Evolutionary conservation across 2,113 vertebrate species (phyloP), one percentile per base, ranked within the genome.

Genomic region (Vulpes ferrilata): DNA sequence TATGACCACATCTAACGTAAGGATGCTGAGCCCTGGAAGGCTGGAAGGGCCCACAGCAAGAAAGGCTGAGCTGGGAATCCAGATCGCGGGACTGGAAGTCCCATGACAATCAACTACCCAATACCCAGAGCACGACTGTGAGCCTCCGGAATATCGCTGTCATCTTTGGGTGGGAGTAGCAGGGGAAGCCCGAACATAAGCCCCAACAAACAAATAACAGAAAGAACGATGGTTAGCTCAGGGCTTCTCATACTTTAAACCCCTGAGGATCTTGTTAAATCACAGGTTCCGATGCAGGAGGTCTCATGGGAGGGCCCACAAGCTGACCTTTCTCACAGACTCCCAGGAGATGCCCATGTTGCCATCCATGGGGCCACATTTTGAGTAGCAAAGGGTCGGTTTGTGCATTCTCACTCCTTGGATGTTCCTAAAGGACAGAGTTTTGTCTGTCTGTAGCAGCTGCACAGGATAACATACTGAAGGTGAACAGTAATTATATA

Each of bases 1-100:
- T 20, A 64, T 7, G 30, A 81, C 69, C 76, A 48, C 43, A 71
- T 57, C 43, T 20, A 59, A 83, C 30, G 9, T 35, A 38, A 71
- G 74, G 57, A 93, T 7, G 23, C 55, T 16, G 62, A 91, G 65
- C 51, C 53, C 88, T 30, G 13, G 53, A 25, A 53, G 57, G 76
- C 19, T 2, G 3, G 17, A 35, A 11, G 13, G 10, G 15, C 64
- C 32, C 3, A 20, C 0, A 0, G 43, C 17, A 59, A 90, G n/a
- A 32, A 59, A 73, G 59, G 51, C 25, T n/a, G 32, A 80, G 35
- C 13, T 51, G 74, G 27, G 32, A 32, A 57, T 69, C 69, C 76
- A 69, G 17, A 43, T 53, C 80, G 38, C 67, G 35, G 48, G 51
- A 43, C 65, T 80, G 32, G 8, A 57, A 25, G 73, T 19, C 55